Evolutionary conservation across 2,797 vertebrate genomes (phyloP).

Genomic region (Coreius guichenoti): DNA sequence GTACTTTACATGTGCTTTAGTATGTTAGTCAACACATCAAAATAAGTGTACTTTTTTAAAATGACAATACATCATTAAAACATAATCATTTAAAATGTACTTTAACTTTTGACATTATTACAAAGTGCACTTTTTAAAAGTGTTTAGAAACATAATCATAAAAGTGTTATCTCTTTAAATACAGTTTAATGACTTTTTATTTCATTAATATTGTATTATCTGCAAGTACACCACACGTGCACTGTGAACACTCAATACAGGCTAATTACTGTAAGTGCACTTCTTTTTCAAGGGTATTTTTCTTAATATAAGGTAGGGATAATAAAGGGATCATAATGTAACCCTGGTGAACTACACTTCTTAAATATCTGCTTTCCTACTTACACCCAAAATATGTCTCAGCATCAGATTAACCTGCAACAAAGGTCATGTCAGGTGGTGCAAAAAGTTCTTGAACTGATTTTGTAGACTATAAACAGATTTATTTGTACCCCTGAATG

Average conservation of each 20-base stretch:
- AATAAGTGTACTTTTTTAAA: background rate
- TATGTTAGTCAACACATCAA: background rate
- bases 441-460: background rate
- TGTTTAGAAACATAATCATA: background rate
- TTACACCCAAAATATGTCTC: background rate
- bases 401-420: background rate
- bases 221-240: background rate
- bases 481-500: background rate
- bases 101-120: background rate
- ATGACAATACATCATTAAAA: background rate
- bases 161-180: background rate
- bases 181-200: background rate
- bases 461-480: background rate
- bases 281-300: background rate
- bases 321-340: background rate
- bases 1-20: background rate
- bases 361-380: background rate
- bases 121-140: background rate
- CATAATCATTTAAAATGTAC: background rate
- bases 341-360: background rate
- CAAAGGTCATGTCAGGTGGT: constrained; percentile 4
- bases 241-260: background rate
- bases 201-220: background rate
- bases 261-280: background rate
- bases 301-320: background rate